Base-by-base conservation (phyloP, 2,888 invertebrate genomes). In the Melinopterus prodromus region DNA sequence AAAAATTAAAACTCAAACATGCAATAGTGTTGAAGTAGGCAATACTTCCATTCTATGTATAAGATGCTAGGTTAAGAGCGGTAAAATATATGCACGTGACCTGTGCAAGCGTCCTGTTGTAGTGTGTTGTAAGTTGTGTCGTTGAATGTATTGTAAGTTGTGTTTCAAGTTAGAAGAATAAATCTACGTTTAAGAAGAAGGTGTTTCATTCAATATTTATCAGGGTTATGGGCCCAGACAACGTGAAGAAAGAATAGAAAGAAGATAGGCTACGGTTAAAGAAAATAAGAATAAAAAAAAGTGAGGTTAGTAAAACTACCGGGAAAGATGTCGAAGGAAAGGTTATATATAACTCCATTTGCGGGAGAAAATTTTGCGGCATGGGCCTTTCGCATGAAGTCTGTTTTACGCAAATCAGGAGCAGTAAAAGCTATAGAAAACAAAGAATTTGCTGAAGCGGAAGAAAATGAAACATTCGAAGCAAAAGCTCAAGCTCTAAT, bases 171-270 rank as follows among this genome's bases (percentile, higher is more conserved):
- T n/a, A n/a, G n/a, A 53, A 53, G 53, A 53, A 9, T 53, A 53
- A 53, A 53, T 9, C 53, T 53, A 53, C 53, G 7, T 12, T 70
- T 26, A 71, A 0, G 14, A 4, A 71, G 15, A 71, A 71, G 71
- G 71, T 26, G 71, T 71, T 71, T 71, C 16, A 71, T 71, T 71
- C 5, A 71, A 15, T 15, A 71, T 14, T 71, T 0, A 71, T 15
- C 16, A 71, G 16, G 71, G 71, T 71, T 71, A 16, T 71, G 71
- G 71, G 71, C 71, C 71, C 16, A 16, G 71, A 70, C 70, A 16
- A 71, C 12, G 71, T 5, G 53, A 53, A 53, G 53, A 38, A 12
- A 71, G 12, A 16, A 16, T 6, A 71, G 71, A 71, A 71, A 71
- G 35, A 26, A 71, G n/a, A n/a, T n/a, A 71, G 6, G 35, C 35